Evolutionary conservation across 2,888 invertebrate species (phyloP).

Genomic region (Aspidapion aeneum): DNA sequence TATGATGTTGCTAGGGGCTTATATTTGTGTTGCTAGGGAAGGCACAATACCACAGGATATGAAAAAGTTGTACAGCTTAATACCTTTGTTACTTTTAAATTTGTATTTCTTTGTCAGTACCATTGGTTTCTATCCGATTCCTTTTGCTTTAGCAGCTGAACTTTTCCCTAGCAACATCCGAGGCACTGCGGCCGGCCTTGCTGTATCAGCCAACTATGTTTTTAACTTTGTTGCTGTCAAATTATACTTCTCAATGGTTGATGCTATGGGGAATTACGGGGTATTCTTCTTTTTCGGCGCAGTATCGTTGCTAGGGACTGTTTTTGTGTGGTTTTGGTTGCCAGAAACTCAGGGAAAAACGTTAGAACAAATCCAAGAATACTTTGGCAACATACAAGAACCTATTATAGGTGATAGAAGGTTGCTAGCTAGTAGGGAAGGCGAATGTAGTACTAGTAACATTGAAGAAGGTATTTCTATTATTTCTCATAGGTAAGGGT

Average conservation of each 20-base stretch:
- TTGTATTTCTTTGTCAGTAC: slow-evolving; percentile 53
- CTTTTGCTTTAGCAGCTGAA: slow-evolving; percentile 57
- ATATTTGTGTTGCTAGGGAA: slow-evolving; percentile 41
- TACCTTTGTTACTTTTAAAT: slow-evolving; percentile 49
- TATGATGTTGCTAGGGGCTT: slow-evolving; percentile 50
- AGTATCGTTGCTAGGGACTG: slow-evolving; percentile 48
- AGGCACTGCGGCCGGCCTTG: slow-evolving; percentile 51
- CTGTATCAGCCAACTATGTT: slow-evolving; percentile 50
- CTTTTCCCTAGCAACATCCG: slow-evolving; percentile 53
- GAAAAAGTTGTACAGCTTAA: slow-evolving; percentile 34
- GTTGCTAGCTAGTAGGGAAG: not conserved
- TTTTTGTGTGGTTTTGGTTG: slow-evolving; percentile 49
- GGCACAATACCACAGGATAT: slow-evolving; percentile 34
- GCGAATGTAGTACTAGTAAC: not conserved
- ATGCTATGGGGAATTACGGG: slow-evolving; percentile 46
- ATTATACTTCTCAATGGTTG: slow-evolving; percentile 49
- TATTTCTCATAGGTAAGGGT: too few relatives aligned
- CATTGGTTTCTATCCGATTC: slow-evolving; percentile 54
- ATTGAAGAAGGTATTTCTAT: too few relatives aligned
- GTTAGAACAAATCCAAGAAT: slow-evolving; percentile 50
- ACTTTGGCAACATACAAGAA: slow-evolving; percentile 38
- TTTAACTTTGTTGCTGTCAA: slow-evolving; percentile 55
- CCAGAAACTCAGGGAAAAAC: slow-evolving; percentile 56
- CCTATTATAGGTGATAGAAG: not conserved
- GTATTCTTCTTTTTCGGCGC: slow-evolving; percentile 52